These are phyloP conservation scores for Tenualosa ilisha DNA, from an alignment of 2,797 vertebrate species.

Conservation along the genomic window DNA sequence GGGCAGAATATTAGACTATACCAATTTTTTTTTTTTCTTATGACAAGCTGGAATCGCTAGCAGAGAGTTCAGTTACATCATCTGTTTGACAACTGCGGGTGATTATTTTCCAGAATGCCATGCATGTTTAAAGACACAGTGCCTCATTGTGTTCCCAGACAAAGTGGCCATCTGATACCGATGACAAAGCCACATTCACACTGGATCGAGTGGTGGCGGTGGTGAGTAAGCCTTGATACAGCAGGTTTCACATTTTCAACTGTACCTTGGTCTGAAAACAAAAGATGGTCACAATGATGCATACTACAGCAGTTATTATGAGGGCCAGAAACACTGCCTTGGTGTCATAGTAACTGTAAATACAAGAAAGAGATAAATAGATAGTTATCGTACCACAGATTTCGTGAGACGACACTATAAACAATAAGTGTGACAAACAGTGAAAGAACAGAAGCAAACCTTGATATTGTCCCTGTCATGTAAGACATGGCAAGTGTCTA, in stretches of 20 bases:
- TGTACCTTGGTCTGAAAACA: conserved; percentile 97
- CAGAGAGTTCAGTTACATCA: conserved; percentile 17
- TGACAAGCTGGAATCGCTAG: background rate
- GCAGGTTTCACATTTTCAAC: conserved; percentile 40
- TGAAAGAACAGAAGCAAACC: conserved; percentile 70
- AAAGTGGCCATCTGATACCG: conserved; percentile 71
- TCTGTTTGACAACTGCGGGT: conserved; percentile 14
- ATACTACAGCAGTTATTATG: conserved; percentile 88
- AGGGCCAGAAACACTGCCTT: conserved; percentile 86
- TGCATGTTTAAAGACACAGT: conserved; percentile 75
- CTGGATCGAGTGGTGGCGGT: conserved; percentile 41
- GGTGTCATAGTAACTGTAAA: conserved; percentile 79
- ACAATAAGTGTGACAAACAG: background rate
- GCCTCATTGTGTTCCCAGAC: conserved; percentile 74
- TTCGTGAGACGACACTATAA: background rate
- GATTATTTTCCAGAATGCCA: conserved; percentile 59
- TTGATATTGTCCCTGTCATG: conserved; percentile 89
- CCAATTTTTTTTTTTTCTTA: background rate
- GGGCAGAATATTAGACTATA: background rate
- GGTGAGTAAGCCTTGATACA: background rate
- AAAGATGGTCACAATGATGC: conserved; percentile 90
- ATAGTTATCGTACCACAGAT: background rate
- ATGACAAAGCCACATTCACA: conserved; percentile 68
- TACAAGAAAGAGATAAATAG: conserved; percentile 28
- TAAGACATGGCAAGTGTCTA: conserved; percentile 92